Conservation (phyloP, 2,888 invertebrate species). For the Anoplius nigerrimus region DNA sequence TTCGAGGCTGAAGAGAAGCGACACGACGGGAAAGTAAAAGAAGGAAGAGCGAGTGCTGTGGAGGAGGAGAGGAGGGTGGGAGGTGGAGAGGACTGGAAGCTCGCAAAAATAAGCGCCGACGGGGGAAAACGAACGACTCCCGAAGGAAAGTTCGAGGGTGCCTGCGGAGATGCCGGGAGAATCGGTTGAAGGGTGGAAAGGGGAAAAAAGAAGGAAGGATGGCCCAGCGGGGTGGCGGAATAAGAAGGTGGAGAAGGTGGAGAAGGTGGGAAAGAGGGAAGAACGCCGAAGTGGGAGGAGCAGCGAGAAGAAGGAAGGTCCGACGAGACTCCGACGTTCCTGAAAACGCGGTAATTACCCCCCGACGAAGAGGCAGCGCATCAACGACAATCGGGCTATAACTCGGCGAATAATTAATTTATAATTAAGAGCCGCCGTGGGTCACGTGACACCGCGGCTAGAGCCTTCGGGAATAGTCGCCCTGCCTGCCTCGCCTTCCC, state of each 20-base stretch:
- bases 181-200: not conserved
- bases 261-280: not conserved
- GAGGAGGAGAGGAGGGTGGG: not conserved
- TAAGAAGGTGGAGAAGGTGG: not conserved
- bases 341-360: conserved; percentile 49
- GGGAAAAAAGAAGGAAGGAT: not conserved
- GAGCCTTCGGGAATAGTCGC: conserved; percentile 6
- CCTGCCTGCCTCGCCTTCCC: not conserved
- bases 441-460: conserved; percentile 20
- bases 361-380: conserved; percentile 14
- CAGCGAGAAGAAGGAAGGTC: not conserved
- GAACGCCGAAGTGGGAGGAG: not conserved
- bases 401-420: conserved; percentile 58
- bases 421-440: conserved; percentile 52
- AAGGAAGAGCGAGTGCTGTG: not conserved
- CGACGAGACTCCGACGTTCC: conserved; percentile 23
- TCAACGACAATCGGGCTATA: conserved; percentile 47
- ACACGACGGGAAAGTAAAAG: conserved; percentile 12
- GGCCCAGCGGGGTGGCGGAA: not conserved
- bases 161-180: not conserved
- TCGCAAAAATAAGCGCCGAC: not conserved
- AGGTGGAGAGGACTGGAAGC: not conserved
- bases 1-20: conserved; percentile 22
- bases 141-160: conserved; percentile 10
- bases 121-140: conserved; percentile 18